phyloP scores from a whole-genome alignment of 2,888 invertebrate genomes.

The Perizoma flavofasciatum region DNA sequence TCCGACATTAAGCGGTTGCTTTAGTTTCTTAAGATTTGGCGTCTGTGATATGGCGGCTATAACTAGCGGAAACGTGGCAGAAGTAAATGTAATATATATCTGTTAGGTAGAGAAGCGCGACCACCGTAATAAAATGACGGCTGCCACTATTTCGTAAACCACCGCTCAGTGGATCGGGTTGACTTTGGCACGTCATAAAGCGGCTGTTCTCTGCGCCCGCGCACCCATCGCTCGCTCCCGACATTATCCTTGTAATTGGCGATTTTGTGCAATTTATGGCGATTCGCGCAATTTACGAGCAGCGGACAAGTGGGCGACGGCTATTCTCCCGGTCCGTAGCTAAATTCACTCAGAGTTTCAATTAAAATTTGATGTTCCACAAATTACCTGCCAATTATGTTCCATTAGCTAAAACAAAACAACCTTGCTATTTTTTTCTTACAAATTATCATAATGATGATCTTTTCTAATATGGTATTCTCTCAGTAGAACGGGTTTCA shows the following conservation, averaged over 20 bases:
- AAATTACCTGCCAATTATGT: constrained; percentile 78
- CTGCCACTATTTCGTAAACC: not conserved
- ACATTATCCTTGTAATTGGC: constrained; percentile 78
- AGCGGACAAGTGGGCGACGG: constrained; percentile 78
- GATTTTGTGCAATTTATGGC: constrained; percentile 82
- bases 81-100: no score
- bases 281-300: constrained; percentile 79
- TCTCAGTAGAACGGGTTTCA: constrained; percentile 12
- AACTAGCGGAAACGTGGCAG: no score
- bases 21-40: no score
- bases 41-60: no score
- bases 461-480: constrained; percentile 36
- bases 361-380: constrained; percentile 76
- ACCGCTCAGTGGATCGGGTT: constrained; percentile 50
- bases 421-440: constrained; percentile 48
- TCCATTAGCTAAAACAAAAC: constrained; percentile 64
- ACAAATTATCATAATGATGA: constrained; percentile 40
- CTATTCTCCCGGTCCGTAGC: constrained; percentile 54
- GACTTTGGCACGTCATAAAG: constrained; percentile 63
- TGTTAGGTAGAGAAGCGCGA: no score
- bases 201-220: constrained; percentile 47
- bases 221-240: constrained; percentile 54
- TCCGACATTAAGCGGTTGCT: constrained; percentile 33
- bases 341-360: constrained; percentile 71
- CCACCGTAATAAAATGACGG: no score